Evolutionary conservation across 2,888 invertebrate genomes (phyloP).

Genomic region (Pocota personata): DNA sequence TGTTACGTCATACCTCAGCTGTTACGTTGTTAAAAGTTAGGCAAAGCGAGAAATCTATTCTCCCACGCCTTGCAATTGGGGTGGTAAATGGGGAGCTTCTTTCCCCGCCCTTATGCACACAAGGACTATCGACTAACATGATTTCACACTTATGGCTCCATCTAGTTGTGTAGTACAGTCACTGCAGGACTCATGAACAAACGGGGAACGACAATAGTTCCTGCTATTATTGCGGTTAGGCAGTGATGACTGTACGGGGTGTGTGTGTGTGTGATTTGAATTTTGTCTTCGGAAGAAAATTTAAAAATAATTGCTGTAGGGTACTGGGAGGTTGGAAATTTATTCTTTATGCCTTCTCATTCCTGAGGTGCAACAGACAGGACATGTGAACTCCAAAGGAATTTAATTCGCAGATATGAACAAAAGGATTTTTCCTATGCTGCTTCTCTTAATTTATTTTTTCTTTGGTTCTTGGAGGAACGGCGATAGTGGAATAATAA

Average conservation of each 20-base stretch:
- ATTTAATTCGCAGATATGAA: constrained; percentile 26
- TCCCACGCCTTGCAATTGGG: constrained; percentile 50
- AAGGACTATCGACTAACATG: constrained; percentile 64
- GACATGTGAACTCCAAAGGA: constrained; percentile 34
- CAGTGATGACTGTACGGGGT: neutral
- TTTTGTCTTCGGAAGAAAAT: constrained; percentile 42
- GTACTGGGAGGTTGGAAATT: neutral
- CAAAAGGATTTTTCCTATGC: neutral
- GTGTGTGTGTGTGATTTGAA: constrained; percentile 44
- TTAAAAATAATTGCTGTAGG: constrained; percentile 55
- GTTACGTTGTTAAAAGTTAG: constrained; percentile 76
- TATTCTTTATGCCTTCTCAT: constrained; percentile 4
- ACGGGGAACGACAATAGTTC: neutral
- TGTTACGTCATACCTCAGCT: constrained; percentile 83
- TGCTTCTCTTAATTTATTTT: neutral
- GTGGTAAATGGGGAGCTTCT: neutral
- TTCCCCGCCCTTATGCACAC: constrained; percentile 3
- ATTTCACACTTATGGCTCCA: constrained; percentile 66
- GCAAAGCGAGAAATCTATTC: constrained; percentile 40
- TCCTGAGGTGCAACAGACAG: constrained; percentile 56
- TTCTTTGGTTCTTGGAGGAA: neutral
- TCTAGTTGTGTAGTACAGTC: constrained; percentile 35
- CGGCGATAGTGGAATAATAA: neutral
- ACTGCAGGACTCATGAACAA: neutral
- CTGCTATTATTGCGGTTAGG: constrained; percentile 11